Evolutionary conservation across 2,888 invertebrate species (phyloP), one percentile per base, ranked within the genome.

Genomic region (Nysson spinosus): DNA sequence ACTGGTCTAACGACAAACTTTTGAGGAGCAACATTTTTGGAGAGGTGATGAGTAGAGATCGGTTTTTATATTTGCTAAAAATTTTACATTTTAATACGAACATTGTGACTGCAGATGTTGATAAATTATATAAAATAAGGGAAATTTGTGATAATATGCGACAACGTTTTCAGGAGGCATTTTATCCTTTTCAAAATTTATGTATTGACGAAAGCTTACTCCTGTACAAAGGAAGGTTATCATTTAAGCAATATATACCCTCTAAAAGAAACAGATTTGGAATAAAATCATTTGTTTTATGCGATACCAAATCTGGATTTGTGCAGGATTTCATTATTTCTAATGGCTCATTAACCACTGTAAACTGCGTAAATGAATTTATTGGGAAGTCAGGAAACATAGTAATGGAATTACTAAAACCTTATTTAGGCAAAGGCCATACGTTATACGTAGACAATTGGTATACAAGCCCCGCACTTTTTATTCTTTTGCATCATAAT

Each of bases 1-100:
- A 55, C 39, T 62, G 62, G 55, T 9, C 32, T 24, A 55, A 47
- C 4, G 50, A 62, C 28, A 37, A 50, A 26, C 44, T 62, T 26
- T 37, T 56, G 46, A 43, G 39, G 14, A 62, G 55, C 47, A 37
- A 42, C 6, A 47, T 46, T 43, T 62, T 62, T 44, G 32, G 51
- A 12, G 51, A 62, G 14, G 28, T 62, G 1, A 56, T 56, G 43
- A 35, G 28, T 30, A 42, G 50, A 17, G 56, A 62, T 42, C 34
- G 62, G 11, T 56, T 30, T 43, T 20, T 32, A 56, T 30, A 39
- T 37, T 50, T 62, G 17, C 17, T 56, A 24, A 49, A 44, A 37
- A 56, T 56, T 4, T 47, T 56, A 34, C 32, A 62, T 56, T 62
- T 62, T 43, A 54, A 61, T 28, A 26, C 47, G 20, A 35, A 43